Conservation (phyloP, 2,113 vertebrate genomes). For the Albula goreensis region DNA sequence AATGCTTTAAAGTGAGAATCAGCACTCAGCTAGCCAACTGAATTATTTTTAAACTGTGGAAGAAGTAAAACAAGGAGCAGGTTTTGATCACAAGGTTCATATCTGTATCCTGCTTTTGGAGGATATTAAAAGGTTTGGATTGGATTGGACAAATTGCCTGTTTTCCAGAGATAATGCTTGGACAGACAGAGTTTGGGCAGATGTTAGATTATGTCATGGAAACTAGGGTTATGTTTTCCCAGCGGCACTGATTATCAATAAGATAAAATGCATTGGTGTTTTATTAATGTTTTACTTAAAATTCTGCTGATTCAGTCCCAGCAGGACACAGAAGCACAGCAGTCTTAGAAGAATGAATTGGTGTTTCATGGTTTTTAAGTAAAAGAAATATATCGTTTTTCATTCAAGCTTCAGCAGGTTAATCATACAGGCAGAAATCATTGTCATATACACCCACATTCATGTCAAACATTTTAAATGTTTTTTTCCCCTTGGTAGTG, state of each 20-base stretch:
- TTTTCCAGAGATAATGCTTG: slow-evolving; percentile 57
- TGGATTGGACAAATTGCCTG: slow-evolving; percentile 31
- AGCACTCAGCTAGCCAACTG: neutral
- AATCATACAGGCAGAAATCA: neutral
- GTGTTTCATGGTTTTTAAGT: neutral
- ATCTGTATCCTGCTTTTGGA: neutral
- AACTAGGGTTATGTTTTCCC: slow-evolving; percentile 25
- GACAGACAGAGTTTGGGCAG: slow-evolving; percentile 53
- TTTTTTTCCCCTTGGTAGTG: neutral
- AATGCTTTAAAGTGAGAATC: neutral
- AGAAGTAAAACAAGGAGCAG: neutral
- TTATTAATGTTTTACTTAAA: slow-evolving; percentile 48
- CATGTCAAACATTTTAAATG: slow-evolving; percentile 1
- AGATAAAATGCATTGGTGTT: slow-evolving; percentile 41
- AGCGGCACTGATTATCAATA: slow-evolving; percentile 6
- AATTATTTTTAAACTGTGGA: neutral
- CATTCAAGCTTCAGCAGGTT: neutral
- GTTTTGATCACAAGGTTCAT: neutral
- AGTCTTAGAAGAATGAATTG: neutral
- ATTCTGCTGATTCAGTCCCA: slow-evolving; percentile 1
- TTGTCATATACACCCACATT: neutral
- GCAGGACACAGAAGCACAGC: neutral
- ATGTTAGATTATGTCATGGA: slow-evolving; percentile 58
- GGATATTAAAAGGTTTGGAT: slow-evolving; percentile 5
- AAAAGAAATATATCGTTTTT: neutral